A percentile compares a stretch with the other conserved stretches of the same genome.
Evolutionary conservation across 2,888 invertebrate species (phyloP).

Genomic region (Thymelicus acteon): DNA sequence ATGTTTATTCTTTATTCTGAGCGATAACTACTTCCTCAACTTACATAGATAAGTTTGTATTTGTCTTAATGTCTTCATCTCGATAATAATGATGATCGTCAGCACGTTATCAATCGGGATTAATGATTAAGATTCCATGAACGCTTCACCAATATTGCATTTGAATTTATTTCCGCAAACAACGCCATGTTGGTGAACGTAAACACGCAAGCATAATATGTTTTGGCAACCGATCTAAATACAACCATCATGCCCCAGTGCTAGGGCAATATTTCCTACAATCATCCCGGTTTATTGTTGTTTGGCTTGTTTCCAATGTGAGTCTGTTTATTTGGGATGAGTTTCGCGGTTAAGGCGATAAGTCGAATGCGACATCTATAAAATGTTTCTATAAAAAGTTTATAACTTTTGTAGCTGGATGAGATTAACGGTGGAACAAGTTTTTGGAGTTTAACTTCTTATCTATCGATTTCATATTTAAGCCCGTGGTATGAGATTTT

Average conservation of each 20-base stretch:
- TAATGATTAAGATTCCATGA: neutral
- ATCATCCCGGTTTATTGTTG: slow-evolving; percentile 28
- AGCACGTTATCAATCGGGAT: neutral
- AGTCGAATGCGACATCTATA: neutral
- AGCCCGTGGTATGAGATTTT: no score
- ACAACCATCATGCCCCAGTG: slow-evolving; percentile 26
- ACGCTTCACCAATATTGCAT: neutral
- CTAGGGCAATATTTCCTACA: slow-evolving; percentile 31
- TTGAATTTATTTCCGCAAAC: slow-evolving; percentile 23
- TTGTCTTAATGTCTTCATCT: neutral
- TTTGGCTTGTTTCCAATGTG: slow-evolving; percentile 25
- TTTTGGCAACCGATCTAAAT: slow-evolving; percentile 37
- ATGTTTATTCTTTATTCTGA: no score
- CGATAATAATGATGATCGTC: neutral
- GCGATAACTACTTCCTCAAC: no score
- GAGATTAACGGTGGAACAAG: no score
- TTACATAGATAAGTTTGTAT: no score
- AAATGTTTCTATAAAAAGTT: neutral
- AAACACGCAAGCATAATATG: slow-evolving; percentile 12
- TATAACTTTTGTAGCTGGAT: no score
- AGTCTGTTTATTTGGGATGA: slow-evolving; percentile 15
- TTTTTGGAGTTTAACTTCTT: no score
- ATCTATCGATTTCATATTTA: no score
- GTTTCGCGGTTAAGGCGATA: neutral
- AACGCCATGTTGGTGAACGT: neutral